Evolutionary conservation across 2,797 vertebrate species (phyloP), one percentile per base, ranked within the genome.

Genomic region (Coreius guichenoti): DNA sequence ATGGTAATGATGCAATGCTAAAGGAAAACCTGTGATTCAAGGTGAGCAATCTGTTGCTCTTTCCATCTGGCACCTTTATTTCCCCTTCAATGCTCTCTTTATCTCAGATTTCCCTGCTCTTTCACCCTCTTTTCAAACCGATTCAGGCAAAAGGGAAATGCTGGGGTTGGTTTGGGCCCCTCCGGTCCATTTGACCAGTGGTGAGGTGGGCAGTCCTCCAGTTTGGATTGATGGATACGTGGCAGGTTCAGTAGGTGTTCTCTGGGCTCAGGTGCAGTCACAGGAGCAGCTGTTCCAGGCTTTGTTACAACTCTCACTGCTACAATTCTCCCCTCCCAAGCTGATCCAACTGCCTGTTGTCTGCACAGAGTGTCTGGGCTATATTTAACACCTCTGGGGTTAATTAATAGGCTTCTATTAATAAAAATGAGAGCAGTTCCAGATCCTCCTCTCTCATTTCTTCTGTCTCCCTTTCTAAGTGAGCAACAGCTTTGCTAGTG

Each of bases 401-500:
- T 94, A 95, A 95, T 95, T 95, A 94, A 94, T 95, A 93, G 92
- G 79, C 72, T 91, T 91, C 94, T 95, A 94, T 94, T 95, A 94
- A 94, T 95, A 95, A 93, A 93, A 93, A 90, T 82, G 89, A 86
- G 88, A 90, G 90, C 89, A 90, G 91, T 91, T 90, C 91, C 90
- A 92, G 83, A 92, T 92, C 85, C 80, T 90, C 86, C 90, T 76
- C 67, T 74, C 65, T 69, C 86, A 79, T 84, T 89, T 79, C 63
- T 47, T 86, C 54, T 70, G 36, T 84, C 70, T 26, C 68, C 82
- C 39, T 77, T 91, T 92, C 89, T 91, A 78, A 86, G 86, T 85
- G 87, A 90, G 92, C 89, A 88, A 70, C 88, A 51, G 45, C 86
- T 88, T 88, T 90, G 89, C 79, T 72, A 39, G 80, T 85, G 82